phyloP scores from a whole-genome alignment of 2,888 invertebrate species.

The Endotricha flammealis region DNA sequence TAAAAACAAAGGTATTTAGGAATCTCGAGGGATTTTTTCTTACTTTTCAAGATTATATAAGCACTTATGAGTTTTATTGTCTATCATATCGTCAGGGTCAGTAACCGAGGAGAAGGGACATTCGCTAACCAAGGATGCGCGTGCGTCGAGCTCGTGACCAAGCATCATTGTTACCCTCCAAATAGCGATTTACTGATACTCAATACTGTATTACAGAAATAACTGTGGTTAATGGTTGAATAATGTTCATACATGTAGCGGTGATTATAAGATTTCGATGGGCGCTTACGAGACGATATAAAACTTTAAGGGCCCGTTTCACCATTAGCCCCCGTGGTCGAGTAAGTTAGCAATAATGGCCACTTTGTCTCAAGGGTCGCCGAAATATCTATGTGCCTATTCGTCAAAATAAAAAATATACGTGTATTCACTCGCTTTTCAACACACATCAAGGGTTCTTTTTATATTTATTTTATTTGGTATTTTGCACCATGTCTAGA shows the following conservation, averaged over 20 bases:
- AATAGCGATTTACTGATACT: constrained; percentile 27
- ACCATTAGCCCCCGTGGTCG: too few relatives aligned
- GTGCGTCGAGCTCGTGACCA: constrained; percentile 56
- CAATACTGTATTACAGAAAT: constrained; percentile 19
- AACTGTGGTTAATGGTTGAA: constrained; percentile 18
- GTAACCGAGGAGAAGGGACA: constrained; percentile 63
- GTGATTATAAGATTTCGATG: background rate
- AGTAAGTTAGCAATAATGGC: too few relatives aligned
- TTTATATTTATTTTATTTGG: too few relatives aligned
- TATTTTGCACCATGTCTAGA: too few relatives aligned
- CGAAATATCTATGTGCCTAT: too few relatives aligned
- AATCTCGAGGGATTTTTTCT: background rate
- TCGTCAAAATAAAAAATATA: too few relatives aligned
- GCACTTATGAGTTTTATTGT: constrained; percentile 17
- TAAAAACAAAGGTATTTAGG: background rate
- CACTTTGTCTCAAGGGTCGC: too few relatives aligned
- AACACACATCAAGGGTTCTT: too few relatives aligned
- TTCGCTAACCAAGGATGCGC: constrained; percentile 60
- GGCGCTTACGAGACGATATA: too few relatives aligned
- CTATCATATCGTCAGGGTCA: constrained; percentile 47
- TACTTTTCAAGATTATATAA: constrained; percentile 3
- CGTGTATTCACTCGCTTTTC: too few relatives aligned
- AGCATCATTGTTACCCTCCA: constrained; percentile 43
- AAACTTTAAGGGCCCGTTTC: too few relatives aligned
- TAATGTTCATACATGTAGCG: constrained; percentile 10